These are phyloP conservation scores for Atractosteus spatula DNA, from an alignment of 2,113 vertebrate genomes.

Conservation along the genomic window DNA sequence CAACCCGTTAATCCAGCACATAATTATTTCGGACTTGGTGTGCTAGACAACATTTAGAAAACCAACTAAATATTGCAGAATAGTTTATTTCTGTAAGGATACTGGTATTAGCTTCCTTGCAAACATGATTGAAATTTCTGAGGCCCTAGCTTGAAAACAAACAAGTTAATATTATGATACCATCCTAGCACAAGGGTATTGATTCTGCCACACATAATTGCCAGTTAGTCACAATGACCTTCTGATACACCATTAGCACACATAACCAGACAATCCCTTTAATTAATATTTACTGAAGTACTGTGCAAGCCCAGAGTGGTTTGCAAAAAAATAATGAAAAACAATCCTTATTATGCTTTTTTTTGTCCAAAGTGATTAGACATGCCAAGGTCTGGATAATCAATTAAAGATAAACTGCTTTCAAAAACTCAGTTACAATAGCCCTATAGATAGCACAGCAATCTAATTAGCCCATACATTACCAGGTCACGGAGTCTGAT, in stretches of 20 bases:
- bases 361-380: slow-evolving; percentile 36
- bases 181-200: slow-evolving; percentile 19
- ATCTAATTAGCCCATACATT: slow-evolving; percentile 53
- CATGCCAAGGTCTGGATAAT: slow-evolving; percentile 47
- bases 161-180: slow-evolving; percentile 4
- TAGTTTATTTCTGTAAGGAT: not conserved
- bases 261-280: slow-evolving; percentile 17
- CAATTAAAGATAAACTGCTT: slow-evolving; percentile 61
- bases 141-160: not conserved
- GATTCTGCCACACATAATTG: slow-evolving; percentile 35
- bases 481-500: slow-evolving; percentile 37
- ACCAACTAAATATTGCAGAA: not conserved
- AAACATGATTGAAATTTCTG: not conserved
- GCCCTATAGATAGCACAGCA: slow-evolving; percentile 39
- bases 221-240: slow-evolving; percentile 33
- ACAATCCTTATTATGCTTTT: slow-evolving; percentile 31
- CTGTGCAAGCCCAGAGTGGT: slow-evolving; percentile 39
- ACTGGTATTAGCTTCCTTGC: not conserved
- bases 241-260: slow-evolving; percentile 22
- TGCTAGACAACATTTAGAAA: not conserved
- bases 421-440: slow-evolving; percentile 37
- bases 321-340: slow-evolving; percentile 34
- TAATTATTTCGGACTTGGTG: not conserved
- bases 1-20: not conserved
- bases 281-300: slow-evolving; percentile 51